Base-by-base conservation (phyloP, 2,113 vertebrate genomes). In the Brachirus orientalis region DNA sequence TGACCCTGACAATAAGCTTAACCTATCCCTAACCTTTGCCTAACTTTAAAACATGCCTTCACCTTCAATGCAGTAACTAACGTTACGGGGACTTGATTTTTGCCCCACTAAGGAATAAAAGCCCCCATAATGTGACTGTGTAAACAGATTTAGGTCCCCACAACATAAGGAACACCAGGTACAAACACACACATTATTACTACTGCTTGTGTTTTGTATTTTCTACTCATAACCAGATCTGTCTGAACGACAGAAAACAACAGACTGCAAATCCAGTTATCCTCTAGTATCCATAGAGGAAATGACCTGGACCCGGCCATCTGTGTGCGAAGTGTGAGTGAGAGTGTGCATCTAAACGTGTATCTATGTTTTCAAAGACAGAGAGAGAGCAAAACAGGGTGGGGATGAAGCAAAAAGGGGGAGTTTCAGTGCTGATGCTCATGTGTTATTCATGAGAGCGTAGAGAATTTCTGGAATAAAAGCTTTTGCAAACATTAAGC, bases 221-320 rank as follows among this genome's bases (percentile, higher is more conserved):
- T 86, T 84, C 36, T 82, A 51, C 72, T 72, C 72, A 90, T 93
- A 94, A 94, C 92, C 90, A 93, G 84, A 90, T 91, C 86, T 89
- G 86, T 90, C 89, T 90, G 84, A 90, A 90, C 77, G 90, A 87
- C 88, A 91, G 91, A 90, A 86, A 90, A 90, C 77, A 89, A 91
- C 89, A 92, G 79, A 83, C 80, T 87, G 80, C 85, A 93, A 95
- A 96, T 93, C 89, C 91, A 92, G 90, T 95, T 94, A 94, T 88
- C 79, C 84, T 88, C 76, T 90, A n/a, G n/a, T n/a, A 86, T 89
- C 83, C 90, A 86, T 81, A 88, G 79, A 94, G 86, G 89, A 94
- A 94, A 93, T 89, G 81, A 87, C 84, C 88, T 89, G 77, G 72
- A 69, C 89, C 72, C 71, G 89, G 83, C 88, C 91, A 94, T 94